Conservation (phyloP, 2,888 invertebrate species). For the Epinotia brunnichana region DNA sequence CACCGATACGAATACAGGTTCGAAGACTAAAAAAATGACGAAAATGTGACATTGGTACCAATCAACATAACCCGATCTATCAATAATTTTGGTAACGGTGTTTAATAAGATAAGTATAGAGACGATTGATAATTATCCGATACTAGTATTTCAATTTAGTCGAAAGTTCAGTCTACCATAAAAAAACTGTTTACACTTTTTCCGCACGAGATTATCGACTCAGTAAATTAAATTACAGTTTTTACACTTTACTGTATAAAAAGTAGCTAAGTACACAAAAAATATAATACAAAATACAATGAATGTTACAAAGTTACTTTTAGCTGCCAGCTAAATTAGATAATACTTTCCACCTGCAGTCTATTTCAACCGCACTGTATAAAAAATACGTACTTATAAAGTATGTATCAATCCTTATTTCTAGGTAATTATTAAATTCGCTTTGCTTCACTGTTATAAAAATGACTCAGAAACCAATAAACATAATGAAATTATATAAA, state of each 20-base stretch:
- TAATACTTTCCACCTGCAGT: not conserved
- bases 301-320: not conserved
- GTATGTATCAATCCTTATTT: not conserved
- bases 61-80: not conserved
- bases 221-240: slow-evolving; percentile 3
- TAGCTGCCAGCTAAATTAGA: not conserved
- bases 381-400: too few relatives aligned
- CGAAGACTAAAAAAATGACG: not conserved
- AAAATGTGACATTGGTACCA: not conserved
- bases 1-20: not conserved
- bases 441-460: slow-evolving; percentile 24
- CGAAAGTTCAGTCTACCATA: not conserved
- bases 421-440: slow-evolving; percentile 15
- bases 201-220: not conserved
- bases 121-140: not conserved
- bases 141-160: not conserved
- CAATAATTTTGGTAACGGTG: not conserved
- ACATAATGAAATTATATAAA: too few relatives aligned
- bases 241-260: slow-evolving; percentile 11
- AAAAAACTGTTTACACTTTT: not conserved
- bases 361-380: not conserved
- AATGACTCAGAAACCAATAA: not conserved
- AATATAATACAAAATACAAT: not conserved
- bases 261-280: slow-evolving; percentile 1
- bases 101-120: too few relatives aligned